Evolutionary conservation across 2,888 invertebrate genomes (phyloP), one percentile per base, ranked within the genome.

Genomic region (Synergus umbraculus): DNA sequence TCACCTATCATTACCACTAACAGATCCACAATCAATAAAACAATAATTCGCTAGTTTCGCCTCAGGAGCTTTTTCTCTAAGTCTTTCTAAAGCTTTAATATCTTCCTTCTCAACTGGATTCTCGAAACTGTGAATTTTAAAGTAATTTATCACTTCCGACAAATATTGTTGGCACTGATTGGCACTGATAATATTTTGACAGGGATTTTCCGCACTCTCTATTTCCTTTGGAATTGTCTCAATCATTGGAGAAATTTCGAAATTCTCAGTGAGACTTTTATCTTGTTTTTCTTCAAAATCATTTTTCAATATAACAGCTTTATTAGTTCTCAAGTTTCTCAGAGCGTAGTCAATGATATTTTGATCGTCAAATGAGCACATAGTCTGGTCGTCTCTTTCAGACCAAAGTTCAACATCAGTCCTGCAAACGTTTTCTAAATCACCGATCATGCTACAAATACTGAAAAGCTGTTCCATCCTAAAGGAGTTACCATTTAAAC

Each of bases 391-490:
- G 18, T 54, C 54, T 18, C 54, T 54, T n/a, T 54, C 54, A 9
- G 54, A 54, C 54, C 54, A 54, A 13, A 54, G 54, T n/a, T 54
- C 54, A 18, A 54, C 54, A 54, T 54, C 54, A n/a, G 54, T 54
- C n/a, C 54, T 9, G 1, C n/a, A 54, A n/a, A 54, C 54, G 3
- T 54, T 54, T 9, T 54, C 54, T 0, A 54, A 54, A 54, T 54
- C 54, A 2, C n/a, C 54, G 54, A 54, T 54, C 9, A n/a, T 18
- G n/a, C 54, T 54, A n/a, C 54, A 54, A 18, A 54, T 54, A 3
- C n/a, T 18, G 9, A 54, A 54, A 8, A 54, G 54, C n/a, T 54
- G 54, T 9, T 18, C n/a, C 54, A 54, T 54, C 54, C 54, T n/a
- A n/a, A 54, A 18, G 9, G 54, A 54, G n/a, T 15, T 18, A 3